Base-by-base conservation (phyloP, 2,888 invertebrate species). In the Chromoteleia sp. region DNA sequence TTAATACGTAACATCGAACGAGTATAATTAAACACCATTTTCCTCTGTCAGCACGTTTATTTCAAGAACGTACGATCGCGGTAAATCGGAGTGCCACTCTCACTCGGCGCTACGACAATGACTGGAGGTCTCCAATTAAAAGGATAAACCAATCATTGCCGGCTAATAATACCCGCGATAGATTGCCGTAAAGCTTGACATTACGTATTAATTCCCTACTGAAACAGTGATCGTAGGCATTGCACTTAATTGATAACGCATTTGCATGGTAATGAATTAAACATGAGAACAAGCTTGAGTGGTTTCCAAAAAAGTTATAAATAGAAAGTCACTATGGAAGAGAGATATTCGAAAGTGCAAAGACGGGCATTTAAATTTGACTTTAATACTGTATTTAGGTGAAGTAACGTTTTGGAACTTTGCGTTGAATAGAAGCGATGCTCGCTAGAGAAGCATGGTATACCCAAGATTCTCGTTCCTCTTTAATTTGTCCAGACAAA, bases 61-160 rank as follows among this genome's bases (percentile, higher is more conserved):
- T 52, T 52, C 8, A 25, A 52, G 50, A 52, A 48, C 41, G 15
- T 29, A 7, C 0, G n/a, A 29, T 29, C 7, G 19, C 21, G 56
- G 45, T 41, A 36, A 68, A 41, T 56, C 54, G 25, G 41, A 39
- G 41, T 68, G 54, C 8, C 41, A 19, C 21, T 58, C 68, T 17
- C 25, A 17, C 67, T 15, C 8, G 14, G 14, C 12, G 43, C 43
- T 7, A 8, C 52, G 58, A 70, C 70, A 70, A 70, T 58, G 33
- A 56, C 48, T 70, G 56, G 68, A 50, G 58, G 48, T 58, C 58
- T 71, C 29, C 71, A 71, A 71, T 71, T 71, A 71, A 71, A 71
- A 71, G 56, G 59, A 71, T 71, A 71, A 73, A 73, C 52, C 73
- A 73, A 54, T 52, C 61, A 61, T 73, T 52, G 61, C 61, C 15